Conservation (phyloP, 2,797 vertebrate species). For the Salmo trutta region DNA sequence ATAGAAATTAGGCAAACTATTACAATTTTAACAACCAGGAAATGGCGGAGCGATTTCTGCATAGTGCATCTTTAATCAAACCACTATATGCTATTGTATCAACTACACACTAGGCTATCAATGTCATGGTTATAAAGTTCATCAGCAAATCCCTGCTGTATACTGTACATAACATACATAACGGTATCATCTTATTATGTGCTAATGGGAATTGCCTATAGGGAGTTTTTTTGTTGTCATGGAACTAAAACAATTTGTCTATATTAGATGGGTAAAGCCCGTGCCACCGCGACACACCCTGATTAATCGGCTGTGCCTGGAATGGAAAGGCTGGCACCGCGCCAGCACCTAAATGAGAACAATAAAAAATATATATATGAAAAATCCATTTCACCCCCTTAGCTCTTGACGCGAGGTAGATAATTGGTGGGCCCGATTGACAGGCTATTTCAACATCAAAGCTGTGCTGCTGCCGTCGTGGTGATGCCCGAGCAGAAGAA, state of each 20-base stretch:
- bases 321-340: conserved; percentile 15
- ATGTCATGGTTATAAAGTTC: not conserved
- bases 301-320: conserved; percentile 12
- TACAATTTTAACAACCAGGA: not conserved
- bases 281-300: not conserved
- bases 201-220: not conserved
- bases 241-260: conserved; percentile 27
- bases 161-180: not conserved
- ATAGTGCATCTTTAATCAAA: not conserved
- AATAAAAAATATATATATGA: conserved; percentile 7
- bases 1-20: not conserved
- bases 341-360: conserved; percentile 28
- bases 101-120: not conserved
- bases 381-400: conserved; percentile 26
- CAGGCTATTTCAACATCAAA: conserved; percentile 41
- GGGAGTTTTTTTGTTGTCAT: not conserved
- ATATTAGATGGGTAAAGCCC: not conserved
- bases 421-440: conserved; percentile 37
- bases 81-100: not conserved
- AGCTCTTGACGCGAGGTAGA: conserved; percentile 22
- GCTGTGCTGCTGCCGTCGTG: not conserved
- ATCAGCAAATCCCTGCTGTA: not conserved
- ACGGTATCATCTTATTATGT: not conserved
- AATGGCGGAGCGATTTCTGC: not conserved
- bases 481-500: conserved; percentile 1